Base-by-base conservation (phyloP, 2,113 vertebrate species). In the Tursiops truncatus region DNA sequence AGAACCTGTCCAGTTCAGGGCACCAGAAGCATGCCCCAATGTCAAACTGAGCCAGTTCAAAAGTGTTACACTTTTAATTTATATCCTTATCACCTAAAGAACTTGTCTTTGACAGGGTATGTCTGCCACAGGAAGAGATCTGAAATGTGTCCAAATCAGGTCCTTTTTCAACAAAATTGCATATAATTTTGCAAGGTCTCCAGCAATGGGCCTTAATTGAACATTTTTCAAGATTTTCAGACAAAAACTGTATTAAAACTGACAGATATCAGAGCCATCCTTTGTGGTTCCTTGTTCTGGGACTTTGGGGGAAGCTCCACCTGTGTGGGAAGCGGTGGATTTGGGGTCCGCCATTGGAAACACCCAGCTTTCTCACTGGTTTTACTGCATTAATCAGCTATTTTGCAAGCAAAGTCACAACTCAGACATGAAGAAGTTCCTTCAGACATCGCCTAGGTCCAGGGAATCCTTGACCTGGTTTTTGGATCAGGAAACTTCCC, bases 1-100 rank as follows among this genome's bases (percentile, higher is more conserved):
- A 14, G 3, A 21, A 38, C n/a, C 65, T 58, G 26, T 36, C 13
- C 62, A 11, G n/a, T 63, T 31, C 1, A 7, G 2, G 1, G 15
- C 9, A 18, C 9, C 1, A 0, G 3, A 53, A 50, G 76, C 6
- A 10, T 1, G 18, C 56, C 2, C 1, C 31, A 33, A 20, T 8
- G 9, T 28, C n/a, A 8, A 47, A 17, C 0, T 6, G 10, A 87
- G 60, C 47, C 18, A 6, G 41, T 17, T 82, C 31, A 2, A 15
- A 62, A 53, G 23, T 1, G 5, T 4, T 56, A 6, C 5, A 15
- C 65, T 25, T 36, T 31, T 2, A 12, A 25, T 12, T 76, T 31
- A 25, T 1, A 3, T 3, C 2, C 1, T 0, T 12, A 8, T 11
- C 41, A 65, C 65, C 28, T 8, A 36, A 33, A 41, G 58, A 33